phyloP scores from a whole-genome alignment of 2,888 invertebrate species.

The Linyphia triangularis region DNA sequence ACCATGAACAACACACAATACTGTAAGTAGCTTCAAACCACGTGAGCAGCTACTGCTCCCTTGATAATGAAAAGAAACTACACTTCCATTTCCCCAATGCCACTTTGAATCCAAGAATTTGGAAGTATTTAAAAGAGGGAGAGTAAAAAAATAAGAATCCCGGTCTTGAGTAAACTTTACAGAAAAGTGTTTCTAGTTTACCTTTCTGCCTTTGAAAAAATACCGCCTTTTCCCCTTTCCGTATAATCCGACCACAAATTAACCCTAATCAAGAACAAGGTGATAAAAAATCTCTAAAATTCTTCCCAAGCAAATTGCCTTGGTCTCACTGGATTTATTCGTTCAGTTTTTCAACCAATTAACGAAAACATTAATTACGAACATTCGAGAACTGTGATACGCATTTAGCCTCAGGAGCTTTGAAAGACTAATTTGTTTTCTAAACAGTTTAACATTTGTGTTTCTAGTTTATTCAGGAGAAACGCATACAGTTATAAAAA shows the following conservation, averaged over 20 bases:
- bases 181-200: constrained; percentile 12
- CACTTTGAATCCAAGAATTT: background rate
- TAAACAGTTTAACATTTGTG: background rate
- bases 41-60: background rate
- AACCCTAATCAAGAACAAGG: constrained; percentile 24
- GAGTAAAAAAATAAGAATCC: constrained; percentile 1
- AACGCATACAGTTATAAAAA: no score
- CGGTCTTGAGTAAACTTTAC: background rate
- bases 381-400: background rate
- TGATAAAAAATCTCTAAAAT: background rate
- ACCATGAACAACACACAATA: background rate
- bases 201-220: background rate
- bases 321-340: constrained; percentile 31
- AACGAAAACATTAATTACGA: constrained; percentile 45
- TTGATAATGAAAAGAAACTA: constrained; percentile 2
- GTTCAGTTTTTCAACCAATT: constrained; percentile 49
- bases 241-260: constrained; percentile 41
- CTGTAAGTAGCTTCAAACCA: background rate
- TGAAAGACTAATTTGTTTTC: constrained; percentile 25
- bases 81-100: background rate
- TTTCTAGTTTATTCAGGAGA: no score
- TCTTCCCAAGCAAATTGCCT: constrained; percentile 17
- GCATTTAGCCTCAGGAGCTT: constrained; percentile 5
- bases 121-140: background rate
- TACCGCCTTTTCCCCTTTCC: background rate